Conservation (phyloP, 1,140 invertebrate genomes). For the Sweltsa coloradensis region DNA sequence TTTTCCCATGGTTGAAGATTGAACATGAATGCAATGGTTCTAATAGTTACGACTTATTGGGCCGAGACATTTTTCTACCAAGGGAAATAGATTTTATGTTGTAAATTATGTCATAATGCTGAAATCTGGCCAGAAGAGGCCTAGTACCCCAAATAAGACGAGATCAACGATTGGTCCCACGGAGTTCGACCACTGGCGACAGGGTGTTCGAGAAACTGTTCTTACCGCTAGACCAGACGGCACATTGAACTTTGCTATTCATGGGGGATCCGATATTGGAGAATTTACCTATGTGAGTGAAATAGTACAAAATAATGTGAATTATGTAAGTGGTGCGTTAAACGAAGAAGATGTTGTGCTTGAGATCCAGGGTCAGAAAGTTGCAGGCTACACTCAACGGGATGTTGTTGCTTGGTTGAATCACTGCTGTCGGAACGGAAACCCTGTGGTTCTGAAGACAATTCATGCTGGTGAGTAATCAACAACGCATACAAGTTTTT, state of each 20-base stretch:
- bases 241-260: conserved; percentile 20
- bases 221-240: conserved; percentile 19
- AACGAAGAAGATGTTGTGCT: conserved; percentile 40
- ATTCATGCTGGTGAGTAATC: conserved; percentile 35
- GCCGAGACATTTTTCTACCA: conserved; percentile 4
- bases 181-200: conserved; percentile 17
- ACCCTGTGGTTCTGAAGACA: conserved; percentile 40
- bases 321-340: conserved; percentile 27
- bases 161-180: conserved; percentile 10
- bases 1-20: not conserved
- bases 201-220: conserved; percentile 18
- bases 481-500: conserved; percentile 2
- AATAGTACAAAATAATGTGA: conserved; percentile 28
- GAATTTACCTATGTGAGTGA: conserved; percentile 39
- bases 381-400: conserved; percentile 45
- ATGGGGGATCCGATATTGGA: conserved; percentile 45
- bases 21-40: not conserved
- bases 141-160: conserved; percentile 18
- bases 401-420: conserved; percentile 44
- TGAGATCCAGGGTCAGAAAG: conserved; percentile 49
- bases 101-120: conserved; percentile 25
- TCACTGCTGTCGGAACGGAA: conserved; percentile 42
- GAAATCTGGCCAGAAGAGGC: conserved; percentile 25
- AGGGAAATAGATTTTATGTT: conserved; percentile 8
- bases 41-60: not conserved